Conservation (phyloP, 1,140 invertebrate species). For the Acyrthosiphon pisum region DNA sequence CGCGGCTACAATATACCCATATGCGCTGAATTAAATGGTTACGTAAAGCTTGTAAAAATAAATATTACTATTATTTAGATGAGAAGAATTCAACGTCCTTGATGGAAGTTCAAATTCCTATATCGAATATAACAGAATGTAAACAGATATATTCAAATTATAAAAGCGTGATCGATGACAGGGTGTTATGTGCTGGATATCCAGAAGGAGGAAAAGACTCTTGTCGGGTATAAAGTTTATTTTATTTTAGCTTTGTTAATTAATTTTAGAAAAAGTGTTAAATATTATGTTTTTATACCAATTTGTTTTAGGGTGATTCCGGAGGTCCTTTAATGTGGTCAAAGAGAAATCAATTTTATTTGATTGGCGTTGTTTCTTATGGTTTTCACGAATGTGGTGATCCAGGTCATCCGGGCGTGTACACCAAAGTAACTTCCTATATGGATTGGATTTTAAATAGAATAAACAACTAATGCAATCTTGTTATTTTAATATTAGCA, state of each 20-base stretch:
- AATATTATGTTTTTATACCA: neutral
- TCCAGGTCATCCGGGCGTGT: conserved; percentile 77
- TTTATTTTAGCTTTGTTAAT: neutral
- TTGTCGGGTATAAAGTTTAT: neutral
- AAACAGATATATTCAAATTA: conserved; percentile 67
- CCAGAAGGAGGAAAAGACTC: conserved; percentile 69
- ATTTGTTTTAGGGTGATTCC: conserved; percentile 41
- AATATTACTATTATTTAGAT: neutral
- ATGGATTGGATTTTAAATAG: conserved; percentile 68
- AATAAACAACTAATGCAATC: neutral
- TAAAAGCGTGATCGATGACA: conserved; percentile 38
- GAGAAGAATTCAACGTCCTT: neutral
- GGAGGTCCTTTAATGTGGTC: conserved; percentile 42
- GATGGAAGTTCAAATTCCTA: neutral
- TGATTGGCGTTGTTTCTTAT: conserved; percentile 78
- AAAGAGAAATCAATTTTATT: conserved; percentile 62
- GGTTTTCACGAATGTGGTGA: conserved; percentile 75
- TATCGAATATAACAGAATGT: conserved; percentile 64
- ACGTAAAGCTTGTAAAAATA: neutral
- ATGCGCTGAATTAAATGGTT: neutral
- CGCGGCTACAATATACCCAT: neutral
- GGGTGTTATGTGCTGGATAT: conserved; percentile 73
- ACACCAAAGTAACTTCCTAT: conserved; percentile 74
- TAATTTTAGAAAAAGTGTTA: neutral
- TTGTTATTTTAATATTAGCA: neutral